phyloP scores from a whole-genome alignment of 2,888 invertebrate genomes.

The Oligia latruncula region DNA sequence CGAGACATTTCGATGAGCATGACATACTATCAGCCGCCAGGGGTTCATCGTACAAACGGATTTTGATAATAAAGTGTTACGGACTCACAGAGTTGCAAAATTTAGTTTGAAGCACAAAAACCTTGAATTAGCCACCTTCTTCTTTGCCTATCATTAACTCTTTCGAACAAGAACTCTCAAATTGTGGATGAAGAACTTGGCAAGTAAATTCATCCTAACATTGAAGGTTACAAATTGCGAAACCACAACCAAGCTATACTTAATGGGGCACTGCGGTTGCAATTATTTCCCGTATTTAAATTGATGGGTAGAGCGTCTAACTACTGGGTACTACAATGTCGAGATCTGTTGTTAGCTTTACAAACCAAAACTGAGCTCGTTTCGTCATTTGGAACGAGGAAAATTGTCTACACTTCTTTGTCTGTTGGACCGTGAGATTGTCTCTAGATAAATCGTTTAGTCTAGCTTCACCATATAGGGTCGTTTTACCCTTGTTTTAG shows the following conservation, averaged over 20 bases:
- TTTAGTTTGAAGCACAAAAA: background rate
- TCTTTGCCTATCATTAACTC: background rate
- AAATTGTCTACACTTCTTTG: slow-evolving; percentile 38
- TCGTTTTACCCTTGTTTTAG: background rate
- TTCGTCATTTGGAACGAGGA: slow-evolving; percentile 47
- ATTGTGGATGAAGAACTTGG: slow-evolving; percentile 7
- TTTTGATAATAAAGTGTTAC: slow-evolving; percentile 2
- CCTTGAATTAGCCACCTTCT: background rate
- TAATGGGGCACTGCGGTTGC: slow-evolving; percentile 55
- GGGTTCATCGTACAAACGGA: background rate
- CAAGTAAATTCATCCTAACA: slow-evolving; percentile 31
- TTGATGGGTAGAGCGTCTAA: slow-evolving; percentile 69
- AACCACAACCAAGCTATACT: slow-evolving; percentile 38
- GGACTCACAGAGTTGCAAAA: too few species aligned
- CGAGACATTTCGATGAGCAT: too few species aligned
- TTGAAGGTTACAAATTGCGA: slow-evolving; percentile 49
- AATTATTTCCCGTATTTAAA: slow-evolving; percentile 62
- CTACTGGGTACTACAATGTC: slow-evolving; percentile 66
- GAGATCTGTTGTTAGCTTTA: slow-evolving; percentile 46
- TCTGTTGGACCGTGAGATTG: slow-evolving; percentile 20
- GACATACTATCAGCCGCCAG: too few species aligned
- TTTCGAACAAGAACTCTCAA: background rate
- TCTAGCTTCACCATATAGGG: slow-evolving; percentile 20
- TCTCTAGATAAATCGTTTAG: slow-evolving; percentile 20
- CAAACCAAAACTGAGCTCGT: slow-evolving; percentile 34